Evolutionary conservation across 64 coral and sea anemone genomes (phyloP), one percentile per base, ranked within the genome.

Genomic region (Platygyra sinensis): DNA sequence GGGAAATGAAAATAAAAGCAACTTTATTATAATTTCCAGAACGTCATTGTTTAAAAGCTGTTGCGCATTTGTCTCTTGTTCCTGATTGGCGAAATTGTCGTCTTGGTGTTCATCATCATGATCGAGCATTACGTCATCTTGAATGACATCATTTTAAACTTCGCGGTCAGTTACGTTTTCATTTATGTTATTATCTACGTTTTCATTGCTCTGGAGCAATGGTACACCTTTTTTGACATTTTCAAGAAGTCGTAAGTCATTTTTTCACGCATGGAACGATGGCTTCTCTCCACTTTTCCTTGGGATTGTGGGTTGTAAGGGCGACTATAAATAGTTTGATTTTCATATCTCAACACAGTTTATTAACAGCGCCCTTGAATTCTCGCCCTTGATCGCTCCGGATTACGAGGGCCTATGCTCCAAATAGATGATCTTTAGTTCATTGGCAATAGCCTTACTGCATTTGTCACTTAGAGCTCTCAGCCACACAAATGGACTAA

Each of bases 31-130:
- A 50, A 87, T 87, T 87, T 87, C 84, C 46, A 52, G 67, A 31
- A 86, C 83, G 49, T 69, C 60, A 17, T 86, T 52, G 83, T 86
- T 86, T 67, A 72, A 38, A 86, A 87, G 28, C 84, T 72, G 84
- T 22, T 62, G 82, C 15, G 4, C 22, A 54, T 86, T 22, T 55
- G 8, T 55, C 8, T 55, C 52, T 55, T 11, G 8, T 14, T 55
- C 52, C 52, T 55, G 52, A 55, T 9, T 55, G 64, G 60, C 29
- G 16, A 20, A 71, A 17, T 87, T 73, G 85, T 87, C 52, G 10
- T 72, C 64, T 42, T 30, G 24, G 8, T 73, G 22, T 72, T 25
- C 62, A 67, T 73, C 49, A 74, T 73, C 64, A 55, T 55, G 42
- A 54, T 36, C 69, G 10, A 22, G 8, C 52, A 55, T 4, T 11